Evolutionary conservation across 92 coral and sea anemone genomes (phyloP), one percentile per base, ranked within the genome.

Genomic region (Micromussa lordhowensis): DNA sequence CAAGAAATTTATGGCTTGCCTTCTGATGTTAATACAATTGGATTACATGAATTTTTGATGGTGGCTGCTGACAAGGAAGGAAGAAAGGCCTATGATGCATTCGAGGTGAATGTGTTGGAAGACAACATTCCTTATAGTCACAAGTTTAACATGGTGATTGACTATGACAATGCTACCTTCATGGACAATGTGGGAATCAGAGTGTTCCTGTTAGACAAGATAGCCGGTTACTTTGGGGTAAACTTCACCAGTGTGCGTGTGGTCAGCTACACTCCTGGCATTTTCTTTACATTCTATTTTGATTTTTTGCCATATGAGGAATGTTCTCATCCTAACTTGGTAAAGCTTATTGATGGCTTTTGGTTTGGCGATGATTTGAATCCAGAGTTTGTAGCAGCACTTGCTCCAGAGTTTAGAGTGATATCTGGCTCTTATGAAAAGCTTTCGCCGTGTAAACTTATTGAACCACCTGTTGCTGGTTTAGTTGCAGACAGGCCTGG

Each of bases 1-100:
- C 99, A 98, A 86, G 91, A 82, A 30, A 95, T 98, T 78, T 89
- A 84, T 85, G 99, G 95, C 58, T 88, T 90, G 8, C 98, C 99
- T 26, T 81, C 86, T 91, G 92, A 88, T 19, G 49, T 83, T 21
- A 79, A 72, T 15, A 66, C 73, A 34, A 48, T 82, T 34, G 96
- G 96, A 19, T 24, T 91, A 24, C 92, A 95, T 18, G 94, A 92
- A 80, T 88, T 95, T 83, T 89, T 94, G 77, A 57, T 95, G 83
- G 90, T 82, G 48, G 98, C 95, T 9, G 63, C 55, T 63, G 98
- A 95, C 86, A 94, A 94, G 61, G 90, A 94, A 48, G 95, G 92
- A 48, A 77, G 84, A 54, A 92, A 57, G 80, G 91, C 87, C 7
- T 87, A 82, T 31, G 98, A 95, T 71, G 92, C 96, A 11, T 94